Evolutionary conservation across 2,888 invertebrate species (phyloP), one percentile per base, ranked within the genome.

Genomic region (Scrobipalpa costella): DNA sequence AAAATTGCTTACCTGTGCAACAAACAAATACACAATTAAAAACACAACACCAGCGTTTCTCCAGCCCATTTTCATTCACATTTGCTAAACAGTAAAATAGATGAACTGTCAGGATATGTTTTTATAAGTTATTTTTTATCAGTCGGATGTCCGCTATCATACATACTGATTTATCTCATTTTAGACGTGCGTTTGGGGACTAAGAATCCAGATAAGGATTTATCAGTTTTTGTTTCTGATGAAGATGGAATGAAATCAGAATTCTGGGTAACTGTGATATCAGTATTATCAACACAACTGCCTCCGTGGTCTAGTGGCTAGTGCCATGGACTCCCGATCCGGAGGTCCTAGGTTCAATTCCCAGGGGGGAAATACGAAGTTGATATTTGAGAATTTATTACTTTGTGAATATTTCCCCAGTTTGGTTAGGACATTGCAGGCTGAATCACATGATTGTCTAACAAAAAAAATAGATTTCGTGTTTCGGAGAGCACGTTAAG

Each of bases 1-100:
- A 13, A n/a, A 19, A 21, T n/a, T 58, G 19, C 59, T 59, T 59
- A 59, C 59, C 59, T 44, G 27, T 27, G 44, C 59, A 21, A 59
- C 13, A 8, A 59, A 27, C 8, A 55, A 55, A 34, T 15, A 34
- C 34, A 15, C 34, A n/a, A 49, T 49, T 8, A 49, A 8, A 17
- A 7, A 15, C n/a, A 34, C 15, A 11, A 34, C 27, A 27, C 33
- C 34, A 17, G 49, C 49, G 15, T 19, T 49, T n/a, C 27, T 34
- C 55, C 55, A 34, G 15, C 9, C 55, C 55, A 55, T 55, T 21
- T 19, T 50, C 50, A 11, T 17, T 19, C 17, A 17, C 17, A 17
- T 50, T 50, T 17, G 50, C 15, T 21, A 50, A 49, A 50, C 19
- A 50, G 11, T 21, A 19, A 21, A 50, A 19, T 0, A 50, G 15